phyloP scores from a whole-genome alignment of 64 coral and sea anemone genomes.

The Pocillopora damicornis region DNA sequence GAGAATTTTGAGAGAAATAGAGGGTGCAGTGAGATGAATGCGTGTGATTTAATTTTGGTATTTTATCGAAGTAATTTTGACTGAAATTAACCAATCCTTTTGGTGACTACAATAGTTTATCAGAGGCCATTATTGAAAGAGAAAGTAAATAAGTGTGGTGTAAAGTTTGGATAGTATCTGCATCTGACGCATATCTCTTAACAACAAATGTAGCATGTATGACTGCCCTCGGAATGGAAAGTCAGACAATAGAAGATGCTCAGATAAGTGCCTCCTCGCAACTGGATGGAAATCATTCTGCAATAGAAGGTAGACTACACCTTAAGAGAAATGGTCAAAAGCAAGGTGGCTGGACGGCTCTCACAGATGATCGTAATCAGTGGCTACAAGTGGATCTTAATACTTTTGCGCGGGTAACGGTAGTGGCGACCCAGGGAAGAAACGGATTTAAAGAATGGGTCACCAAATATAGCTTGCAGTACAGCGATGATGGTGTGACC shows the following conservation, averaged over 20 bases:
- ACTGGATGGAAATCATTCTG: background rate
- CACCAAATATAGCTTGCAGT: background rate
- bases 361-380: background rate
- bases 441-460: background rate
- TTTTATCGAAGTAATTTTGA: no score
- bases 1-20: background rate
- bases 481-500: background rate
- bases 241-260: background rate
- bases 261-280: background rate
- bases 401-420: background rate
- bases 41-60: no score
- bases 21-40: background rate
- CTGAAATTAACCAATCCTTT: no score
- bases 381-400: background rate
- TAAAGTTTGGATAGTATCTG: background rate
- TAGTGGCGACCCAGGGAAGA: background rate
- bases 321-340: background rate
- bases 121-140: background rate
- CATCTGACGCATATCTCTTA: background rate
- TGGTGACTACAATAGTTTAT: background rate
- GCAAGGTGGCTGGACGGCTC: background rate
- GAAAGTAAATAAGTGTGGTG: background rate
- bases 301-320: background rate
- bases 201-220: background rate
- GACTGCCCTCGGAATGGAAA: conserved; percentile 11